Base-by-base conservation (phyloP, 2,797 vertebrate species). In the Pseudomugil tenellus region DNA sequence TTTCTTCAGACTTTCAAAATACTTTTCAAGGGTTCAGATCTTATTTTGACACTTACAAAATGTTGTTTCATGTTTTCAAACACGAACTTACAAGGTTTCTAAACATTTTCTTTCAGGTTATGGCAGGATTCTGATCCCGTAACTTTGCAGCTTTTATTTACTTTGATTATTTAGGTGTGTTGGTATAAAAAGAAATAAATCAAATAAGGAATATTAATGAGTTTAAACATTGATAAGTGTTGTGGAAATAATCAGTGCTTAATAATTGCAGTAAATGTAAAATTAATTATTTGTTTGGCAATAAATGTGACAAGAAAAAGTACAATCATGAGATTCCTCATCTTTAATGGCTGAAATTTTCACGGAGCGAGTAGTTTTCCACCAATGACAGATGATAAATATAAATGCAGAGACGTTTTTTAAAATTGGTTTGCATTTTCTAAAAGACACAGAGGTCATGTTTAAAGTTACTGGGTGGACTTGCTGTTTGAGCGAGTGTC, bases 401-500 rank as follows among this genome's bases (percentile, higher is more conserved):
- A 19, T 6, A 1, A 46, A 3, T 11, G 19, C n/a, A 21, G 43
- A 21, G 43, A 46, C 11, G 41, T 19, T 43, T 19, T 43, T 1
- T 5, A n/a, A 19, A 43, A 41, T 1, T 43, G 41, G 6, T 43
- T 43, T 43, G 7, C 7, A 19, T 11, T 46, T 46, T 7, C n/a
- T 43, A 4, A 46, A 10, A 46, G 43, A 3, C n/a, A 9, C 11
- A 4, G 4, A 46, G 43, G 43, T 46, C 43, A 11, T 21, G n/a
- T 46, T 21, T 21, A 21, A 46, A 11, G n/a, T 21, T 46, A n/a
- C 41, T 43, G n/a, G 19, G n/a, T n/a, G 43, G 43, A 19, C 43
- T 21, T 46, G 43, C n/a, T 53, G 51, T 53, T 53, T 28, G 51
- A 53, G 25, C 13, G 51, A 53, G 26, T 53, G 51, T 53, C 51